Base-by-base conservation (phyloP, 2,888 invertebrate genomes). In the Mesorhabditis belari region DNA sequence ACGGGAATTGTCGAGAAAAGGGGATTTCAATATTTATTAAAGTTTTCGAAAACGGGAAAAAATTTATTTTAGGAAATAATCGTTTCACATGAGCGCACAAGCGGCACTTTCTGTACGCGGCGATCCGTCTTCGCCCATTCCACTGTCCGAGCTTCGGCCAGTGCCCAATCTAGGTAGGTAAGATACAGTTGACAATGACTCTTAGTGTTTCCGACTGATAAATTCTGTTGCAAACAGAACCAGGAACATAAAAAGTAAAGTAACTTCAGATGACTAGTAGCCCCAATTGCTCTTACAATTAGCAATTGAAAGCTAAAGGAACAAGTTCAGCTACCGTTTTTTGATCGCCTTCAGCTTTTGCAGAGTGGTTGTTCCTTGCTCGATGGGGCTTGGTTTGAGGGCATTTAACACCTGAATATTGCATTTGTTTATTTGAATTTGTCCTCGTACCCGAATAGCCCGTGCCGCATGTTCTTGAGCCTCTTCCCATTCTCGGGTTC, bases 401-500 rank as follows among this genome's bases (percentile, higher is more conserved):
- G 44, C 44, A 35, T 35, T n/a, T 0, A 35, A n/a, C 1, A 35
- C 44, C 44, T 35, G 2, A 17, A n/a, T 17, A 35, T 35, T 17
- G 12, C 12, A n/a, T 17, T 35, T 35, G 44, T 35, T 35, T 35
- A n/a, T n/a, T n/a, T n/a, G n/a, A n/a, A n/a, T n/a, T n/a, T n/a
- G n/a, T n/a, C n/a, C n/a, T n/a, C 66, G 17, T 56, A 70, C 73
- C 58, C 64, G 64, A n/a, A 66, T 63, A 19, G 66, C 66, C 49
- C 65, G 53, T 44, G 64, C 59, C 12, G 73, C 73, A 3, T 65
- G 67, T 6, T 44, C 51, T 2, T 60, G 62, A 2, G 71, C 68
- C 5, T 66, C 65, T 19, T 66, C 65, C 74, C 75, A 75, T 26
- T 70, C 69, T 19, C 49, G 50, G 4, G 61, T 29, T 4, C 69